Base-by-base conservation (phyloP, 2,888 invertebrate genomes). In the Epistrophe grossulariae region DNA sequence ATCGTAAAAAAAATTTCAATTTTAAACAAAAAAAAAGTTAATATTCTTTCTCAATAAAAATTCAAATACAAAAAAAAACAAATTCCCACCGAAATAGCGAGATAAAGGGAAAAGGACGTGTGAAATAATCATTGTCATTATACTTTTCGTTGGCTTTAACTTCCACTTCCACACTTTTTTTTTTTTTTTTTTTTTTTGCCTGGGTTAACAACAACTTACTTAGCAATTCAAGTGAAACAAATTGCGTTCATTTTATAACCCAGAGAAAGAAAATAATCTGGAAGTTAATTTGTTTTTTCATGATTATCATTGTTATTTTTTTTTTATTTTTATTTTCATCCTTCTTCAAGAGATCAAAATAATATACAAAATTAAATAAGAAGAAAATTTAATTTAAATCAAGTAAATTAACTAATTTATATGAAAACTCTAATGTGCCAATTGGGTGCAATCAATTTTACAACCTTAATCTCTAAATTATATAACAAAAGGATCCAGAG, bases 381-480 rank as follows among this genome's bases (percentile, higher is more conserved):
- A 48, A 35, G 35, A 9, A 8, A 48, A 31, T 64, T 64, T 64
- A 68, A 68, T 68, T 38, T 68, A 35, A 35, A 68, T 35, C 4
- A 50, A 68, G 50, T 50, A 68, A 68, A 68, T 62, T 19, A 50
- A 35, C 35, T 50, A 50, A 68, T 68, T 68, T 68, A 50, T 68
- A 38, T 50, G 13, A 66, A 15, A 38, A 50, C 48, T 19, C 4
- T 17, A 31, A 68, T 68, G 38, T 50, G 50, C 50, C 68, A 68
- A 68, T 50, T 50, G 68, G 50, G 68, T 35, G 50, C 38, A 35
- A 68, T 68, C n/a, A 50, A 68, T 50, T 38, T 38, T 2, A 19
- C 13, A 45, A 64, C 31, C 15, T 9, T 19, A 24, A 48, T 66
- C n/a, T 28, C 9, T n/a, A 66, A 50, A 50, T 50, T 50, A 66